phyloP scores from a whole-genome alignment of 1,140 invertebrate genomes.

The Lasioglossum baleicum region DNA sequence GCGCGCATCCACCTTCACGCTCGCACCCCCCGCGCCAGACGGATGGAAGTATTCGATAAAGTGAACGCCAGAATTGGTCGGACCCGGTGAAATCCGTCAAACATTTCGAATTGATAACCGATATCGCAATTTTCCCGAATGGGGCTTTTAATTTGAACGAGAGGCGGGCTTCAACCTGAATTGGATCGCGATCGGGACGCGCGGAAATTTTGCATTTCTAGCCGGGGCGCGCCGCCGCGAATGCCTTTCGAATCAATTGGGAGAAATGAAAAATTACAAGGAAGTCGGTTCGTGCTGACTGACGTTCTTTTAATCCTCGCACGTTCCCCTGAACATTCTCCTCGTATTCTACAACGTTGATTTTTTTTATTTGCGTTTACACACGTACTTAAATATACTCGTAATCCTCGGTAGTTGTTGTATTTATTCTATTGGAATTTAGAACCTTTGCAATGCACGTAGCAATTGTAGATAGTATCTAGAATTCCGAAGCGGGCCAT shows the following conservation, averaged over 20 bases:
- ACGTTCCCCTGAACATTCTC: no score
- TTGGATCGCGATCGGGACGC: not conserved
- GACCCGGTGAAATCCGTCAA: not conserved
- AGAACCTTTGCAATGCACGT: no score
- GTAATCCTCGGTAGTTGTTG: no score
- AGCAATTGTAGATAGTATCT: no score
- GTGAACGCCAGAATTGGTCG: not conserved
- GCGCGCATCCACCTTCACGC: no score
- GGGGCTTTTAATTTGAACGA: not conserved
- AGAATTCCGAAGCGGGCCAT: no score
- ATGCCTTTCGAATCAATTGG: not conserved
- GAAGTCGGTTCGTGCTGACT: no score
- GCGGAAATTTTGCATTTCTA: not conserved
- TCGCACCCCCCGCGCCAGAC: not conserved
- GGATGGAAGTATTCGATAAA: constrained; percentile 51
- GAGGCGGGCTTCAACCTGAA: not conserved
- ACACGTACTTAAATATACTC: no score
- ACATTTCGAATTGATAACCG: constrained; percentile 10
- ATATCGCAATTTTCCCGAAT: not conserved
- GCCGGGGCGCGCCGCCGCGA: not conserved
- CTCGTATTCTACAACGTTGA: no score
- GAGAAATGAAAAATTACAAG: not conserved
- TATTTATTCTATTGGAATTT: no score
- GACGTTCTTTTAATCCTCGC: no score
- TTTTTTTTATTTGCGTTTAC: no score